These are phyloP conservation scores for Corythaeola cristata DNA, from an alignment of 2,113 vertebrate genomes.

Conservation along the genomic window DNA sequence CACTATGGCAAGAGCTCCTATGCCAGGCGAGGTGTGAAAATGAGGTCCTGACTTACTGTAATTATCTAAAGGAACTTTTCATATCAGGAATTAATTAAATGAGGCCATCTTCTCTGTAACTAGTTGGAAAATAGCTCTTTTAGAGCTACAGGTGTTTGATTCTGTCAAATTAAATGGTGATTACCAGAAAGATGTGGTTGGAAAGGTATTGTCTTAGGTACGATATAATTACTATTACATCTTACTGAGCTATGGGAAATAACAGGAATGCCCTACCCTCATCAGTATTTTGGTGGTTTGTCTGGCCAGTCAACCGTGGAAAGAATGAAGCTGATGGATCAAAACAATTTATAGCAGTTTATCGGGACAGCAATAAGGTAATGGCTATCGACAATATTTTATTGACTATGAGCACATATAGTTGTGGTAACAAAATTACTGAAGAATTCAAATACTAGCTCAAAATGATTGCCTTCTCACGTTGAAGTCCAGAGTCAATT, in stretches of 20 bases:
- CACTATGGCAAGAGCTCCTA: not conserved
- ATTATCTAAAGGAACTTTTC: constrained; percentile 1
- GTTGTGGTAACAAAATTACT: not conserved
- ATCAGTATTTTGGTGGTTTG: not conserved
- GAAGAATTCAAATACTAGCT: not conserved
- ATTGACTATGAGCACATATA: not conserved
- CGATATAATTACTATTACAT: not conserved
- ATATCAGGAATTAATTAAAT: not conserved
- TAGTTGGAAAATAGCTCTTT: not conserved
- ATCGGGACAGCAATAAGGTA: not conserved
- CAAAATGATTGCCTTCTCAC: not conserved
- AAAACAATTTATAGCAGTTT: not conserved
- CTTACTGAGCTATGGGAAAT: not conserved
- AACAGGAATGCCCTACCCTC: not conserved
- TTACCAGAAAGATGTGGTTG: not conserved
- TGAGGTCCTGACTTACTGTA: not conserved
- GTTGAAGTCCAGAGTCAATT: not conserved
- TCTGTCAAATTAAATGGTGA: constrained; percentile 4
- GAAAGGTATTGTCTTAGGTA: not conserved
- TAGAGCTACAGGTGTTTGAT: not conserved
- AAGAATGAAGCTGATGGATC: not conserved
- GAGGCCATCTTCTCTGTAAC: not conserved
- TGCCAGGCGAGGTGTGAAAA: constrained; percentile 18
- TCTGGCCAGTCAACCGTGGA: not conserved
- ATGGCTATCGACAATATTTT: not conserved